Evolutionary conservation across 2,797 vertebrate genomes (phyloP).

Genomic region (Cuniculus paca): DNA sequence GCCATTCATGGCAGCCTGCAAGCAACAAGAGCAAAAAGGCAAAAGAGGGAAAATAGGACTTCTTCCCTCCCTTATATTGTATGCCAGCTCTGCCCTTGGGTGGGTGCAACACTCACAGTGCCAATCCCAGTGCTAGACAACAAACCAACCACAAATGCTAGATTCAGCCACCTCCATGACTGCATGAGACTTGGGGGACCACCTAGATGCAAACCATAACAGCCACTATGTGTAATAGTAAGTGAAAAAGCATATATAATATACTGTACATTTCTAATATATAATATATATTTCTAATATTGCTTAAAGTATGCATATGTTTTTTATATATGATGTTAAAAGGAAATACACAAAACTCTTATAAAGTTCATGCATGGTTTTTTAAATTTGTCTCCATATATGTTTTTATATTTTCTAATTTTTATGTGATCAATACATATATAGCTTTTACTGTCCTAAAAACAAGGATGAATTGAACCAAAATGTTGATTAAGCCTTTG

Average conservation of each 20-base stretch:
- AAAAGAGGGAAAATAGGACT: too few relatives aligned
- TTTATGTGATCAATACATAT: neutral
- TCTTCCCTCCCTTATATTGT: too few relatives aligned
- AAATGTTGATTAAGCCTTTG: neutral
- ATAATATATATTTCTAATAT: neutral
- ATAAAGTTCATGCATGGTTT: neutral
- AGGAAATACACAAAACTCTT: slow-evolving; percentile 46
- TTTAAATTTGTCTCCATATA: neutral
- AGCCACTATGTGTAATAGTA: neutral
- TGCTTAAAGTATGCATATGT: neutral
- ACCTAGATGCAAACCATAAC: too few relatives aligned
- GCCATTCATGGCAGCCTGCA: too few relatives aligned
- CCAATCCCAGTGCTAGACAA: too few relatives aligned
- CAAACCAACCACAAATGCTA: too few relatives aligned
- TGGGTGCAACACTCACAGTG: too few relatives aligned
- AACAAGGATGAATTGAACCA: slow-evolving; percentile 40
- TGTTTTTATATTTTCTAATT: slow-evolving; percentile 3
- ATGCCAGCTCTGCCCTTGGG: too few relatives aligned
- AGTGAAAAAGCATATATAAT: neutral
- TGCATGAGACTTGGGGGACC: too few relatives aligned
- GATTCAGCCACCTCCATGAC: too few relatives aligned
- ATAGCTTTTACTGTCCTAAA: slow-evolving; percentile 46
- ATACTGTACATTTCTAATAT: neutral
- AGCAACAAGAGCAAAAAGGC: too few relatives aligned
- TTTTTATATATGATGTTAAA: neutral